phyloP scores from a whole-genome alignment of 2,888 invertebrate genomes.

The Onchidella celtica region DNA sequence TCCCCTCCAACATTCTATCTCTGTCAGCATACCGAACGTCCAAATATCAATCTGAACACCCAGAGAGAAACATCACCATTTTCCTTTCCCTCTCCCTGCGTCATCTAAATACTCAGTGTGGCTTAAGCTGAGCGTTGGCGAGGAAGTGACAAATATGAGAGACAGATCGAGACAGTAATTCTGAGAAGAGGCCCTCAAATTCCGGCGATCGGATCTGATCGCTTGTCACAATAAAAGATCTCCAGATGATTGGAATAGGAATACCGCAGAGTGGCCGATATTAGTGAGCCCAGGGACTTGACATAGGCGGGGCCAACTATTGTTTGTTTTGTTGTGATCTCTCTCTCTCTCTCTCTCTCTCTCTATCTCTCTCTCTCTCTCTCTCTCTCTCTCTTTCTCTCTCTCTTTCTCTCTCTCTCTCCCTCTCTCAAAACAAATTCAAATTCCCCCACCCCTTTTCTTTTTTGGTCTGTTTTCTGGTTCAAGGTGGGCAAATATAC shows the following conservation, averaged over 20 bases:
- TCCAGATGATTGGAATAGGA: constrained; percentile 5
- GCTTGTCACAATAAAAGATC: constrained; percentile 23
- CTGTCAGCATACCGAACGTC: background rate
- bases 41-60: background rate
- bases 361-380: too few relatives aligned
- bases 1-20: background rate
- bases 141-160: background rate
- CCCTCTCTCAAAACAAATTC: background rate
- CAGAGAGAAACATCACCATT: background rate
- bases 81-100: background rate
- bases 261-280: too few relatives aligned
- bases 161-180: constrained; percentile 23
- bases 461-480: background rate
- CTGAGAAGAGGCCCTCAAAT: constrained; percentile 16
- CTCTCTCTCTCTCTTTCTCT: constrained; percentile 14
- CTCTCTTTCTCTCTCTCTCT: constrained; percentile 7
- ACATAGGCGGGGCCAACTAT: too few relatives aligned
- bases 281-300: too few relatives aligned
- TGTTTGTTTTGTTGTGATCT: background rate
- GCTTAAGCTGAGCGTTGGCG: background rate
- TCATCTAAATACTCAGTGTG: background rate
- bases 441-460: background rate
- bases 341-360: constrained; percentile 16
- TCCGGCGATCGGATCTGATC: constrained; percentile 6
- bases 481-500: too few relatives aligned